phyloP scores from a whole-genome alignment of 2,797 vertebrate species.

The Sebastes taczanowskii region DNA sequence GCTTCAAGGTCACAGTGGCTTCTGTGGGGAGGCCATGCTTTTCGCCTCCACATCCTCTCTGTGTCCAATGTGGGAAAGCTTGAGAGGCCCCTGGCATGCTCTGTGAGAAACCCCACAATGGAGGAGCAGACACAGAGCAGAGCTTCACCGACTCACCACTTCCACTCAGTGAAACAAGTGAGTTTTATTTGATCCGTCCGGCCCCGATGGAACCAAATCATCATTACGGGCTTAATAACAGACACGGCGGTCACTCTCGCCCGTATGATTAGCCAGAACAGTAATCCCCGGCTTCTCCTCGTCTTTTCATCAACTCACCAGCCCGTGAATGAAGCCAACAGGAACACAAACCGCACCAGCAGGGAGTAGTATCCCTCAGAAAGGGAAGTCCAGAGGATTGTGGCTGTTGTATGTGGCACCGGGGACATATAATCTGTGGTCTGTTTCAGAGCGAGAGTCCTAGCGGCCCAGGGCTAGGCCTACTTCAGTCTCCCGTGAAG shows the following conservation, averaged over 20 bases:
- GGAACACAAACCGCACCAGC: slow-evolving; percentile 71
- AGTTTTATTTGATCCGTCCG: slow-evolving; percentile 53
- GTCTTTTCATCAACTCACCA: slow-evolving; percentile 73
- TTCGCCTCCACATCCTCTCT: slow-evolving; percentile 78
- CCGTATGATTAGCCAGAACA: slow-evolving; percentile 59
- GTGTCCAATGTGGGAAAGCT: slow-evolving; percentile 76
- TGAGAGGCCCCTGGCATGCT: slow-evolving; percentile 74
- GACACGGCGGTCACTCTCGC: slow-evolving; percentile 57
- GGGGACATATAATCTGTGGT: slow-evolving; percentile 80
- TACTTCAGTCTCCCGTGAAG: slow-evolving; percentile 73
- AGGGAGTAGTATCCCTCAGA: slow-evolving; percentile 72
- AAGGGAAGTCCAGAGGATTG: slow-evolving; percentile 81
- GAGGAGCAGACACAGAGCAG: slow-evolving; percentile 40
- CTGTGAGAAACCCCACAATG: slow-evolving; percentile 77
- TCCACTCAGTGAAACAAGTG: slow-evolving; percentile 55
- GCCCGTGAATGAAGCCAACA: slow-evolving; percentile 69
- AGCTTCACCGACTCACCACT: slow-evolving; percentile 59
- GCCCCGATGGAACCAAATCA: slow-evolving; percentile 52
- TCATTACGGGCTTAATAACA: slow-evolving; percentile 70
- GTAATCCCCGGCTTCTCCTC: slow-evolving; percentile 57
- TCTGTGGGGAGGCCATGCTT: slow-evolving; percentile 74
- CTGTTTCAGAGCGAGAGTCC: slow-evolving; percentile 70
- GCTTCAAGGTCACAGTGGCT: slow-evolving; percentile 73
- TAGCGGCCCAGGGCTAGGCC: slow-evolving; percentile 59
- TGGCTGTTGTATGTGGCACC: slow-evolving; percentile 78